These are phyloP conservation scores for Anarrhichthys ocellatus DNA, from an alignment of 2,113 vertebrate genomes.

Conservation along the genomic window DNA sequence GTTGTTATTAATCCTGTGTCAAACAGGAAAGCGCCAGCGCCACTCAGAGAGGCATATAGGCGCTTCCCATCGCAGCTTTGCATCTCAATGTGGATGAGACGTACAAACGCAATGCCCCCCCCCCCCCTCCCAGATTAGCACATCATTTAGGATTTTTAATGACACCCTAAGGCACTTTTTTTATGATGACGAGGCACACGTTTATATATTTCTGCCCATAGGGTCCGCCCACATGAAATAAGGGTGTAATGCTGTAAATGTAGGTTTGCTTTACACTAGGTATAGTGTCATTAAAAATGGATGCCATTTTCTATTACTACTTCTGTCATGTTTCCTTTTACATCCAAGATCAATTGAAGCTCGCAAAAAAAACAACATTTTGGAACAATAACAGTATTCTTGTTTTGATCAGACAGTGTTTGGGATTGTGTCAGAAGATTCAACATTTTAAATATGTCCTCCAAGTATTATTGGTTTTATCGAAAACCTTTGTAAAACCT, in stretches of 20 bases:
- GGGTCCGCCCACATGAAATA: neutral
- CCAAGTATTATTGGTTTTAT: no score
- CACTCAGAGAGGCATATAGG: slow-evolving; percentile 49
- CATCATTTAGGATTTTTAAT: slow-evolving; percentile 72
- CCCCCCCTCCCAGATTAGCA: slow-evolving; percentile 60
- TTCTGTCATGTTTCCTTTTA: neutral
- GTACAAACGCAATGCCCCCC: neutral
- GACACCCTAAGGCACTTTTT: slow-evolving; percentile 42
- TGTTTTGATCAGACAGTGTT: neutral
- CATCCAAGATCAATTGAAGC: neutral
- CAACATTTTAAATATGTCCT: neutral
- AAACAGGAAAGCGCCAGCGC: slow-evolving; percentile 67
- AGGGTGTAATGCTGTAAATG: neutral
- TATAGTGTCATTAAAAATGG: neutral
- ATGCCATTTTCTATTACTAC: neutral
- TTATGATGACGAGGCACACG: slow-evolving; percentile 32
- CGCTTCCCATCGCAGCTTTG: slow-evolving; percentile 67
- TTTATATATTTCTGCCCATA: slow-evolving; percentile 10
- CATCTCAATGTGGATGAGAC: slow-evolving; percentile 67
- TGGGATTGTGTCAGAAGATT: neutral
- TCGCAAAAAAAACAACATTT: neutral
- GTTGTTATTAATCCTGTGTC: slow-evolving; percentile 80
- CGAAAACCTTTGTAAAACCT: no score
- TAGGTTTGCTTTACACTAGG: neutral
- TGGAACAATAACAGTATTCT: neutral